Percentiles rank a stretch among this genome's conserved stretches.
These are phyloP conservation scores for Druceiella hillmani DNA, from an alignment of 2,888 invertebrate species.

Conservation along the genomic window DNA sequence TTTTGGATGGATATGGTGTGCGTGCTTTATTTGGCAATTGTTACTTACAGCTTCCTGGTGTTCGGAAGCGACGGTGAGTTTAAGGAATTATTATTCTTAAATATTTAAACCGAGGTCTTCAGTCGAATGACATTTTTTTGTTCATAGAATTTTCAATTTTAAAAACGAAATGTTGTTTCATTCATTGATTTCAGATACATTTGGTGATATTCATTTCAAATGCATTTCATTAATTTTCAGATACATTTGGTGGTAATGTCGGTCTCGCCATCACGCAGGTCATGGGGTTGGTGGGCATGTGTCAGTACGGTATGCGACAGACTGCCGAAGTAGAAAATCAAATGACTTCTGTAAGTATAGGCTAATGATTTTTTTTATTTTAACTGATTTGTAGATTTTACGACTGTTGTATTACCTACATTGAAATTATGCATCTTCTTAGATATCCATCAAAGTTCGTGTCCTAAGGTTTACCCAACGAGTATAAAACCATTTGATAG, in stretches of 20 bases:
- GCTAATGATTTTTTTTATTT: slow-evolving; percentile 1
- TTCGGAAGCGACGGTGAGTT: slow-evolving; percentile 30
- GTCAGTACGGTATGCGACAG: slow-evolving; percentile 81
- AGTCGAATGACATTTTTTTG: neutral
- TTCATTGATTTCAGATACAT: too few relatives aligned
- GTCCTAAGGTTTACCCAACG: too few relatives aligned
- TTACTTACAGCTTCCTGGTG: slow-evolving; percentile 65
- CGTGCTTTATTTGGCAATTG: slow-evolving; percentile 49
- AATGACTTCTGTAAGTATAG: slow-evolving; percentile 71
- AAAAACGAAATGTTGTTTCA: neutral
- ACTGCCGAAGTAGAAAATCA: slow-evolving; percentile 78
- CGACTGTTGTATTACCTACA: too few relatives aligned
- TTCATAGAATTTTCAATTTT: too few relatives aligned
- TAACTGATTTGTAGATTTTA: neutral
- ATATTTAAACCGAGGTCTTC: neutral
- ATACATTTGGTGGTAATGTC: slow-evolving; percentile 57
- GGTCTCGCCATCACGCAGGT: slow-evolving; percentile 69
- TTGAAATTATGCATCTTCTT: too few relatives aligned
- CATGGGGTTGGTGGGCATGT: slow-evolving; percentile 65
- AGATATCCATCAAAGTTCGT: too few relatives aligned
- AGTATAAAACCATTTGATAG: too few relatives aligned
- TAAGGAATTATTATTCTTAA: slow-evolving; percentile 7
- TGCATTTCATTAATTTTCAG: slow-evolving; percentile 28
- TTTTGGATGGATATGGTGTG: slow-evolving; percentile 55
- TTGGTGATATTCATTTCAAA: too few relatives aligned